A percentile compares a stretch with the other conserved stretches of the same genome.
These are phyloP conservation scores for Coptodon rendalli DNA, from an alignment of 2,113 vertebrate species.

Conservation along the genomic window DNA sequence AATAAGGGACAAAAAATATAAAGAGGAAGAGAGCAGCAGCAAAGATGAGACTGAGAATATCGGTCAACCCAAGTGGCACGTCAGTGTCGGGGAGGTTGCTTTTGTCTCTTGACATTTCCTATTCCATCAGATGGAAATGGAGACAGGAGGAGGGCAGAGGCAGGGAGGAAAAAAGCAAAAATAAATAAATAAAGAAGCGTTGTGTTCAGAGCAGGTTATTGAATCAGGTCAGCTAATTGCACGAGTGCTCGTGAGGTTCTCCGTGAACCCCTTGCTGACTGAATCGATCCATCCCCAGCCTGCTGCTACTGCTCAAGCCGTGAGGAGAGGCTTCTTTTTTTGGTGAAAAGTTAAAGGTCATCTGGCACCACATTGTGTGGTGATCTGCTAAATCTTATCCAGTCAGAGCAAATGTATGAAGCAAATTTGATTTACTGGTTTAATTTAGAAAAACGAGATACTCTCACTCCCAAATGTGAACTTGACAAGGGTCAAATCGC, in stretches of 20 bases:
- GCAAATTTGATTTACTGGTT: constrained; percentile 10
- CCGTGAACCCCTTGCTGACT: not conserved
- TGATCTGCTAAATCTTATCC: not conserved
- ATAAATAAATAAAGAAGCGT: not conserved
- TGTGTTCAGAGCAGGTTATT: constrained; percentile 11
- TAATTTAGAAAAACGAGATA: not conserved
- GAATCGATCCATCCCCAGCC: not conserved
- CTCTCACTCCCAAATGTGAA: not conserved
- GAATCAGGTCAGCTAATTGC: constrained; percentile 38
- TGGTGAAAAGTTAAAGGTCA: constrained; percentile 27
- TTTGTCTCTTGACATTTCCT: constrained; percentile 42
- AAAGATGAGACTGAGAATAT: not conserved
- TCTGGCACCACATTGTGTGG: not conserved
- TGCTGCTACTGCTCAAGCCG: not conserved
- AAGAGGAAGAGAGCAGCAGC: not conserved
- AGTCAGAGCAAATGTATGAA: not conserved
- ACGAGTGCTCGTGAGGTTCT: constrained; percentile 1
- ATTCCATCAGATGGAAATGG: not conserved
- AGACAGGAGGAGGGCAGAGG: not conserved
- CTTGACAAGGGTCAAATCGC: not conserved
- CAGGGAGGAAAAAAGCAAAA: not conserved
- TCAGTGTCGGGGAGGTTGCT: not conserved
- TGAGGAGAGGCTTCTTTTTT: not conserved
- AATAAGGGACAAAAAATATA: not conserved
- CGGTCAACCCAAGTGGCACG: not conserved